These are phyloP conservation scores for Xyliphius kryptos DNA, from an alignment of 2,113 vertebrate genomes.

Conservation along the genomic window DNA sequence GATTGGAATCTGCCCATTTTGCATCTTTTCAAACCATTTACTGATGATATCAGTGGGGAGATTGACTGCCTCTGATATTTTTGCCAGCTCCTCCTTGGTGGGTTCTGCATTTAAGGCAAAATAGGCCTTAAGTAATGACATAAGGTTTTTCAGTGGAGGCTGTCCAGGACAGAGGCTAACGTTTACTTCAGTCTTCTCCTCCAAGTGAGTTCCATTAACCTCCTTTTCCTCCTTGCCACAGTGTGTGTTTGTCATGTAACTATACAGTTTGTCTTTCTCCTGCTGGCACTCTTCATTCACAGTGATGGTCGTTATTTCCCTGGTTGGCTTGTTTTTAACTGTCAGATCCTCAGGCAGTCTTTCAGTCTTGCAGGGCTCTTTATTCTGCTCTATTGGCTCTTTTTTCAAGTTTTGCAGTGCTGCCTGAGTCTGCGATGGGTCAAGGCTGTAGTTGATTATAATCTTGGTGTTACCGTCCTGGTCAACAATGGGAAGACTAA, in stretches of 20 bases:
- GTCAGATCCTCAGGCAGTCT: conserved; percentile 91
- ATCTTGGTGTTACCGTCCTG: conserved; percentile 98
- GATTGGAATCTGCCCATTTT: conserved; percentile 81
- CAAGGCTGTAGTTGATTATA: conserved; percentile 96
- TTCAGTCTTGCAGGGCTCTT: conserved; percentile 78
- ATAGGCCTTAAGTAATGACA: conserved; percentile 93
- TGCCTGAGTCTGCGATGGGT: conserved; percentile 81
- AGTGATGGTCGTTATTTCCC: conserved; percentile 53
- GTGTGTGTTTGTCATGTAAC: conserved; percentile 73
- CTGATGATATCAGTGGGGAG: conserved; percentile 85
- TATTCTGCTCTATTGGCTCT: conserved; percentile 60
- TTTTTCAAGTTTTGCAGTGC: conserved; percentile 87
- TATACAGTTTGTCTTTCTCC: conserved; percentile 60
- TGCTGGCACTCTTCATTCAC: conserved; percentile 74
- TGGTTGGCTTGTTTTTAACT: conserved; percentile 72
- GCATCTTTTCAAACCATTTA: conserved; percentile 99
- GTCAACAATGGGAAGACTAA: conserved; percentile 95
- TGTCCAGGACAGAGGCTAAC: conserved; percentile 69
- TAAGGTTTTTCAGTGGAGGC: conserved; percentile 85
- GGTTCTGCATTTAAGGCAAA: conserved; percentile 93
- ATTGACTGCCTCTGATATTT: conserved; percentile 92
- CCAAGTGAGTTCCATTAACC: conserved; percentile 63
- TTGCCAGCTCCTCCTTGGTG: conserved; percentile 83
- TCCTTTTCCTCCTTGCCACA: conserved; percentile 74
- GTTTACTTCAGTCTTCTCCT: conserved; percentile 50